Evolutionary conservation across 2,113 vertebrate genomes (phyloP).

Genomic region (Clarias batrachus): DNA sequence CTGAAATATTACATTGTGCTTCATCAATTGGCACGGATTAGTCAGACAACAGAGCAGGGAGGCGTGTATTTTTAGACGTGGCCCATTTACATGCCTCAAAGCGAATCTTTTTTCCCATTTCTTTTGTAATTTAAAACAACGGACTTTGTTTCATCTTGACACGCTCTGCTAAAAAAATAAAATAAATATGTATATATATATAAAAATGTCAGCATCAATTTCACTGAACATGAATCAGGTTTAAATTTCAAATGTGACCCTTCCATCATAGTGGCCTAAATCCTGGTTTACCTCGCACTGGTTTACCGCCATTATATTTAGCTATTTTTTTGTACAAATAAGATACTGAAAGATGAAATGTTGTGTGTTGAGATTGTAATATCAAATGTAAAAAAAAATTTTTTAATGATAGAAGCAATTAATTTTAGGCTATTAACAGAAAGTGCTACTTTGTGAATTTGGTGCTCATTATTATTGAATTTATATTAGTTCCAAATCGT

Average conservation of each 20-base stretch:
- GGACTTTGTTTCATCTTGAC: constrained; percentile 8
- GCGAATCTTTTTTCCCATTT: constrained; percentile 13
- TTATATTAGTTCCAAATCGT: too few relatives aligned
- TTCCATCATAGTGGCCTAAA: constrained; percentile 18
- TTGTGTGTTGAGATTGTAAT: neutral
- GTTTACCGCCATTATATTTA: neutral
- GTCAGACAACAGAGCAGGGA: constrained; percentile 33
- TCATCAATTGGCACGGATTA: constrained; percentile 42
- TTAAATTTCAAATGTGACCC: neutral
- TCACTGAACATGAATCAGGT: constrained; percentile 14
- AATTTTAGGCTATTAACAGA: neutral
- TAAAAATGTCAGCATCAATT: neutral
- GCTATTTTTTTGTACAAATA: neutral
- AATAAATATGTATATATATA: too few relatives aligned
- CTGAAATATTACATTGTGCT: constrained; percentile 49
- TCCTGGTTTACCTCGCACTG: neutral
- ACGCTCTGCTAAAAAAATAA: neutral
- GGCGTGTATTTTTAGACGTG: constrained; percentile 42
- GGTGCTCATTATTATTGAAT: neutral
- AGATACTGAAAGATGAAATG: neutral
- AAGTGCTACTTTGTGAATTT: neutral
- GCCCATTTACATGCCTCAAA: constrained; percentile 41
- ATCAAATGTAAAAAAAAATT: neutral
- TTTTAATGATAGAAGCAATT: neutral
- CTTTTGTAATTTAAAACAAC: constrained; percentile 26